Conservation (phyloP, 30 jellyfish, hydroid and myxozoan species). For the Aurelia sp. region DNA sequence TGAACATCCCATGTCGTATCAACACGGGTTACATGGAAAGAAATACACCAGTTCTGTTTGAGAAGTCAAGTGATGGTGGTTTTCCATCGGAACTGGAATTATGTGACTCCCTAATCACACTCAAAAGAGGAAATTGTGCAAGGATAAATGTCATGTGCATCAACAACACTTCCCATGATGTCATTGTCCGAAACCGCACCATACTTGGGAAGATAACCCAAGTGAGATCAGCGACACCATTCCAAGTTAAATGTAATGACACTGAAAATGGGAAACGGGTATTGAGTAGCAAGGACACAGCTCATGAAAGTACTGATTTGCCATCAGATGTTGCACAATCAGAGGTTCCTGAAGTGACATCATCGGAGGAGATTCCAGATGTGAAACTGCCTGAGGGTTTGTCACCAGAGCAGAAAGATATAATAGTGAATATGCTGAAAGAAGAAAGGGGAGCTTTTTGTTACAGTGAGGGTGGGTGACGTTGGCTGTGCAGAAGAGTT, state of each 20-base stretch:
- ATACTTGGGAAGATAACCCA: background rate
- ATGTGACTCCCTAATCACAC: conserved; percentile 6
- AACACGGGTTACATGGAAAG: conserved; percentile 17
- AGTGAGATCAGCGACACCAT: conserved; percentile 43
- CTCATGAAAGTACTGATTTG: background rate
- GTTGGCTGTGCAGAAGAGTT: conserved; percentile 43
- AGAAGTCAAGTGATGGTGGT: background rate
- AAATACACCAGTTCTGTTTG: conserved; percentile 13
- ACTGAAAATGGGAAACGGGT: background rate
- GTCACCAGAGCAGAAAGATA: conserved; percentile 12
- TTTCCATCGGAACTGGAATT: conserved; percentile 16
- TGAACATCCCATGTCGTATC: conserved; percentile 1
- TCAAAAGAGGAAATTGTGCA: conserved; percentile 27
- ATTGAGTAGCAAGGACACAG: background rate
- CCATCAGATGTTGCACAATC: background rate
- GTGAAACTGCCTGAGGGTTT: conserved; percentile 4
- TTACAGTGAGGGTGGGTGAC: conserved; percentile 17
- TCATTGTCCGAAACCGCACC: conserved; percentile 1
- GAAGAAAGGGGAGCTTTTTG: conserved; percentile 32
- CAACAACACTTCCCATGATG: conserved; percentile 24
- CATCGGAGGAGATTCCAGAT: background rate
- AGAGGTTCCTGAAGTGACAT: background rate
- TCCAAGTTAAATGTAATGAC: conserved; percentile 12
- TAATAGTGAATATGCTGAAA: conserved; percentile 7
- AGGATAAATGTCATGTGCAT: background rate